Conservation (phyloP, 2,888 invertebrate genomes). For the Tanytarsus gracilentus region DNA sequence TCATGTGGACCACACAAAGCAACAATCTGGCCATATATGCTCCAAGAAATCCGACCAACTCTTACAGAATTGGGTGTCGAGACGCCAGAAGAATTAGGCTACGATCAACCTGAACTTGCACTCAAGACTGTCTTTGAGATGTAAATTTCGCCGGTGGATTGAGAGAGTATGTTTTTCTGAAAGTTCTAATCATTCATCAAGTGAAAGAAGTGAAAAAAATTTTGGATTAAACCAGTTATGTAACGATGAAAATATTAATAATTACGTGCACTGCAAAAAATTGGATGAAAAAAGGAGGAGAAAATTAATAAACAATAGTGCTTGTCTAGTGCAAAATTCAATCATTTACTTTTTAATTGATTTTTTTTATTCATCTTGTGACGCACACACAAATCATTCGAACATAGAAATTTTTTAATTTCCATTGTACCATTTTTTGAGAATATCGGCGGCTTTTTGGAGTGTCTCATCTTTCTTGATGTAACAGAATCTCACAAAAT, state of each 20-base stretch:
- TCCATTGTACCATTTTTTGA: conserved; percentile 49
- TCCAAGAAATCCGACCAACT: conserved; percentile 81
- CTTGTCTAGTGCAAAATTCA: conserved; percentile 4
- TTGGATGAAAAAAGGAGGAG: conserved; percentile 13
- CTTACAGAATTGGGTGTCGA: conserved; percentile 80
- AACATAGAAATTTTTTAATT: background rate
- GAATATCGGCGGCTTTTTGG: conserved; percentile 53
- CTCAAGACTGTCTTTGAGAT: conserved; percentile 43
- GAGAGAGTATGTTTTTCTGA: background rate
- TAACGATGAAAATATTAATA: conserved; percentile 3
- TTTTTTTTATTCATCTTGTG: background rate
- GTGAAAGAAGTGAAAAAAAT: background rate
- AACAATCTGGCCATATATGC: conserved; percentile 70
- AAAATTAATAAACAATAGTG: conserved; percentile 3
- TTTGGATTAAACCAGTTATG: background rate
- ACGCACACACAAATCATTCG: background rate
- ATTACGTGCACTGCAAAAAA: background rate
- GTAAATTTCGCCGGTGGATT: conserved; percentile 8
- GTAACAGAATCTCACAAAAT: conserved; percentile 87
- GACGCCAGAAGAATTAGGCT: conserved; percentile 86
- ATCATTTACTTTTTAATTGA: background rate
- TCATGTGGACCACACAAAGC: conserved; percentile 64
- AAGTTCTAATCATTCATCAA: background rate
- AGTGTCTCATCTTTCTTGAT: conserved; percentile 80
- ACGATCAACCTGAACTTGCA: conserved; percentile 87